These are phyloP conservation scores for Chelon auratus DNA, from an alignment of 2,797 vertebrate species.

Conservation along the genomic window DNA sequence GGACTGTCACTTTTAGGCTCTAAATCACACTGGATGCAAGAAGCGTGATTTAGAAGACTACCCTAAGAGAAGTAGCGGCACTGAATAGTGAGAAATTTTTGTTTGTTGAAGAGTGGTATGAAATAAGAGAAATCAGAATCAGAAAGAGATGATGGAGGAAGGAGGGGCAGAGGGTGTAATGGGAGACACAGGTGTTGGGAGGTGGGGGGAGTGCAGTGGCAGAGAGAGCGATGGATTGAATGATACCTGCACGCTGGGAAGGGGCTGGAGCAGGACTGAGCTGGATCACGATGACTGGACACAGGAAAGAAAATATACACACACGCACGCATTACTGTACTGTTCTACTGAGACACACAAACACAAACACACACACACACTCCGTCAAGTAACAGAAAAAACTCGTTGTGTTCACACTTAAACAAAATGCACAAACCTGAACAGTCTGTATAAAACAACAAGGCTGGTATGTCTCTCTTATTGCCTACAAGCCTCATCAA, in stretches of 20 bases:
- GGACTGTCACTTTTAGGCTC: neutral
- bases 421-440: slow-evolving; percentile 1
- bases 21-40: neutral
- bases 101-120: neutral
- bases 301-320: slow-evolving; percentile 88
- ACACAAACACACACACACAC: neutral
- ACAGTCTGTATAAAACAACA: too few species aligned
- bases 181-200: slow-evolving; percentile 43
- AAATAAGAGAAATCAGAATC: neutral
- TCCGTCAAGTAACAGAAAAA: slow-evolving; percentile 16
- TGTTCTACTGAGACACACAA: slow-evolving; percentile 61
- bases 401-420: slow-evolving; percentile 8
- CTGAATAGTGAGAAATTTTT: neutral
- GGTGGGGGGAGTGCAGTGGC: slow-evolving; percentile 71
- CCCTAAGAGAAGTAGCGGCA: neutral
- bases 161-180: slow-evolving; percentile 21
- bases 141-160: slow-evolving; percentile 16
- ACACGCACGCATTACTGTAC: slow-evolving; percentile 83
- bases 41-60: slow-evolving; percentile 4
- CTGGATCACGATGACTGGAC: slow-evolving; percentile 99
- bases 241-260: slow-evolving; percentile 98
- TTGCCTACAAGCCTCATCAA: slow-evolving; percentile 11
- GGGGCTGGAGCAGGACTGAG: slow-evolving; percentile 99
- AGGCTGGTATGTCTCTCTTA: neutral
- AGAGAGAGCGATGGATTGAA: slow-evolving; percentile 84